These are phyloP conservation scores for Boloria selene DNA, from an alignment of 2,888 invertebrate genomes.

Conservation along the genomic window DNA sequence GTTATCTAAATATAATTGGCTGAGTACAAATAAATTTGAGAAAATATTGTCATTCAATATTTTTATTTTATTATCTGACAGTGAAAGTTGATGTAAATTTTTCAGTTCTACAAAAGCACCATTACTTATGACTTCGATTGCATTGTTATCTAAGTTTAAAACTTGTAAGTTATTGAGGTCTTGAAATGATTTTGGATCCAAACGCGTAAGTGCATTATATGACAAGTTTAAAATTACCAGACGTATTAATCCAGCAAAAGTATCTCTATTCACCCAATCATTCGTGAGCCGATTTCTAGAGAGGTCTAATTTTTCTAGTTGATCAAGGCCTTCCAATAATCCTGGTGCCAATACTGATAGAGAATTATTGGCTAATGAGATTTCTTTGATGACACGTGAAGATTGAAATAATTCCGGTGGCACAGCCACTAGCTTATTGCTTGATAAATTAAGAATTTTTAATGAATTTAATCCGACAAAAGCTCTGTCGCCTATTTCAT, in stretches of 20 bases:
- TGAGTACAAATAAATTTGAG: constrained; percentile 87
- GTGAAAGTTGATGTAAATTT: constrained; percentile 88
- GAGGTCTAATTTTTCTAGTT: constrained; percentile 88
- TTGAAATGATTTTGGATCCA: constrained; percentile 88
- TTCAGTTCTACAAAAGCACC: constrained; percentile 88
- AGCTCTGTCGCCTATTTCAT: constrained; percentile 88
- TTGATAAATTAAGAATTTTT: constrained; percentile 88
- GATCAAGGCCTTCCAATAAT: constrained; percentile 87
- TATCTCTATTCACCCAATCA: constrained; percentile 89
- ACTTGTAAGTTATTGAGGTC: constrained; percentile 89
- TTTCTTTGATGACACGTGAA: constrained; percentile 86
- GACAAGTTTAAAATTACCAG: constrained; percentile 89
- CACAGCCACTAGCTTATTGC: constrained; percentile 89
- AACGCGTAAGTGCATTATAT: constrained; percentile 85
- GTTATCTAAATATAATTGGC: constrained; percentile 87
- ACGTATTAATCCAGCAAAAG: constrained; percentile 88
- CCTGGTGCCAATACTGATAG: constrained; percentile 88
- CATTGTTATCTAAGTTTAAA: constrained; percentile 88
- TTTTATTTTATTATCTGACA: constrained; percentile 87
- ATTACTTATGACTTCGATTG: constrained; percentile 86
- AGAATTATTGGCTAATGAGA: constrained; percentile 91
- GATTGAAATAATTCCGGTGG: constrained; percentile 90
- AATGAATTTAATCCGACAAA: constrained; percentile 87
- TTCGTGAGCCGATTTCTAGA: constrained; percentile 88
- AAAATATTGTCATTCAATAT: constrained; percentile 86